These are phyloP conservation scores for Uloborus diversus DNA, from an alignment of 1,140 invertebrate species.

Conservation along the genomic window DNA sequence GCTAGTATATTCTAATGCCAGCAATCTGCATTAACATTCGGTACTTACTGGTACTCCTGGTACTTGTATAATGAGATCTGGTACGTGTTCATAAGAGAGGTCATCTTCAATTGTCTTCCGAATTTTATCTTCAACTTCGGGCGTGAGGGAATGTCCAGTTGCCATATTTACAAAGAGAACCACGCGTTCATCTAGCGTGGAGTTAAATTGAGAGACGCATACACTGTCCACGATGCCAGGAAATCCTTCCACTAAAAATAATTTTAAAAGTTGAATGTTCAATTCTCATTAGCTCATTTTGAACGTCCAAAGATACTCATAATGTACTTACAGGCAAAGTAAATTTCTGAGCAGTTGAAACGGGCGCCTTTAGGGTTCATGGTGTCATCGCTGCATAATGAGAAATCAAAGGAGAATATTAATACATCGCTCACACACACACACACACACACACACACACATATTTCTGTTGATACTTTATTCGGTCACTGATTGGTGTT, in stretches of 20 bases:
- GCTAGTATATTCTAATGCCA: no score
- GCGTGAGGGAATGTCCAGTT: slow-evolving; percentile 62
- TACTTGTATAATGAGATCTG: slow-evolving; percentile 67
- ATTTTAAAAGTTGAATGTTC: background rate
- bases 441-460: no score
- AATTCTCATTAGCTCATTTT: background rate
- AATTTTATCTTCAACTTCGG: slow-evolving; percentile 65
- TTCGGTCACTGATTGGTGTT: no score
- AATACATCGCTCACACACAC: background rate
- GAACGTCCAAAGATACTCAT: background rate
- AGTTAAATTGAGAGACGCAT: slow-evolving; percentile 67
- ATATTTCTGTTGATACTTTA: no score
- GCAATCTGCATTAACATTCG: no score
- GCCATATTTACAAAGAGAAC: slow-evolving; percentile 70
- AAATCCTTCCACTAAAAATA: slow-evolving; percentile 65
- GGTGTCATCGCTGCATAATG: slow-evolving; percentile 16
- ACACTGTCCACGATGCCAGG: slow-evolving; percentile 69
- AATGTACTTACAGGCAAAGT: slow-evolving; percentile 33
- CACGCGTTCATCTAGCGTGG: slow-evolving; percentile 68
- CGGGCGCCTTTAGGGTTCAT: slow-evolving; percentile 39
- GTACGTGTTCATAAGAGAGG: slow-evolving; percentile 70
- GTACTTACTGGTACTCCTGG: slow-evolving; percentile 69
- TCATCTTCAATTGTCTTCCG: slow-evolving; percentile 65
- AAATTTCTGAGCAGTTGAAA: slow-evolving; percentile 38
- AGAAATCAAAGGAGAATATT: background rate